phyloP scores from a whole-genome alignment of 2,797 vertebrate species.

The Apodemus agrarius region DNA sequence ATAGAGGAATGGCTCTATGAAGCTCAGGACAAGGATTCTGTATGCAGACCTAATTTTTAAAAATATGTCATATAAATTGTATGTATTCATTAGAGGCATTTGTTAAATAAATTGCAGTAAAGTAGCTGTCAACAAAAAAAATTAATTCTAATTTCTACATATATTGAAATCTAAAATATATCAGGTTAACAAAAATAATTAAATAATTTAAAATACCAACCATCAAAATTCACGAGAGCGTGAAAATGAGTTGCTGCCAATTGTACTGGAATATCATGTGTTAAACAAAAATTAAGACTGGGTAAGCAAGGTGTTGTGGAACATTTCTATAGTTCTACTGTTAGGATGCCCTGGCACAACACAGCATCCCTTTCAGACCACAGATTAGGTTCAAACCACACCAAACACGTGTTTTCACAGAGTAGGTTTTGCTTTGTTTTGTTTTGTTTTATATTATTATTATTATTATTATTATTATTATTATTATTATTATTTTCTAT shows the following conservation, averaged over 20 bases:
- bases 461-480: too few species aligned
- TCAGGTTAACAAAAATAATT: neutral
- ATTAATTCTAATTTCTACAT: conserved; percentile 23
- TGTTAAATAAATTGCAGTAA: neutral
- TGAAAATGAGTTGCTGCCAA: neutral
- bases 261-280: neutral
- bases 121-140: neutral
- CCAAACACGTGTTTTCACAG: neutral
- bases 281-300: neutral
- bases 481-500: too few species aligned
- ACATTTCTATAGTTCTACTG: neutral
- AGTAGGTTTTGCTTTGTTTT: neutral
- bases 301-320: neutral
- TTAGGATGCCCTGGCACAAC: neutral
- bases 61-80: neutral
- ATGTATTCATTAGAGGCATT: neutral
- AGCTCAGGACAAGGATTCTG: neutral
- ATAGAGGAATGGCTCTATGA: neutral
- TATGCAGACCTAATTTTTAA: neutral
- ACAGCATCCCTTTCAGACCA: neutral
- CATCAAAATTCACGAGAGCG: neutral
- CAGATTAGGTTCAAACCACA: neutral
- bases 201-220: neutral
- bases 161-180: neutral
- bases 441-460: too few species aligned